These are phyloP conservation scores for Catharus bicknelli DNA, from an alignment of 2,113 vertebrate genomes.

Conservation along the genomic window DNA sequence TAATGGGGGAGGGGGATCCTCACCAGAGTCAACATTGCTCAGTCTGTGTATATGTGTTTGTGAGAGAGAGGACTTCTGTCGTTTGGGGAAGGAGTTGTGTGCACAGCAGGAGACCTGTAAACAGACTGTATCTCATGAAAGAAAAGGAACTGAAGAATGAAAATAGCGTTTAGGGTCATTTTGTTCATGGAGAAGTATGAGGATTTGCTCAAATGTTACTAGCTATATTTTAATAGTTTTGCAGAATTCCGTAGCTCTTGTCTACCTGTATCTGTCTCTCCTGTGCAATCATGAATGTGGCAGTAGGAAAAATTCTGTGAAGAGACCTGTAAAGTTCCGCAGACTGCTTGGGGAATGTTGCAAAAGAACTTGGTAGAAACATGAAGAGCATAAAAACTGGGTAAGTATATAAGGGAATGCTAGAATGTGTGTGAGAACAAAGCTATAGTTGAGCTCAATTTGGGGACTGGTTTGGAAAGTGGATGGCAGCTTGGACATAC, in stretches of 20 bases:
- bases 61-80: background rate
- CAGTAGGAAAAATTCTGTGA: background rate
- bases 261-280: background rate
- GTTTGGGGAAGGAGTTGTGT: background rate
- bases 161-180: background rate
- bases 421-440: background rate
- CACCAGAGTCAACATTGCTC: background rate
- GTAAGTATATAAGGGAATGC: background rate
- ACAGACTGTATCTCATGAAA: background rate
- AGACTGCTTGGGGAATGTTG: background rate
- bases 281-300: background rate
- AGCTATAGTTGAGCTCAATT: background rate
- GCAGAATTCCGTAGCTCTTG: background rate
- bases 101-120: slow-evolving; percentile 10
- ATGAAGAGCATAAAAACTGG: background rate
- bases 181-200: background rate
- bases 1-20: background rate
- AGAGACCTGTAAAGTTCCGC: background rate
- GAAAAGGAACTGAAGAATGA: background rate
- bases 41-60: background rate
- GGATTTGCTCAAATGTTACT: background rate
- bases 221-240: background rate
- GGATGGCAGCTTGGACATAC: background rate
- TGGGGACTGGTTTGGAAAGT: background rate
- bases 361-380: background rate